A percentile compares a stretch with the other conserved stretches of the same genome.
Evolutionary conservation across 2,888 invertebrate species (phyloP).

Genomic region (Dynastes tityus): DNA sequence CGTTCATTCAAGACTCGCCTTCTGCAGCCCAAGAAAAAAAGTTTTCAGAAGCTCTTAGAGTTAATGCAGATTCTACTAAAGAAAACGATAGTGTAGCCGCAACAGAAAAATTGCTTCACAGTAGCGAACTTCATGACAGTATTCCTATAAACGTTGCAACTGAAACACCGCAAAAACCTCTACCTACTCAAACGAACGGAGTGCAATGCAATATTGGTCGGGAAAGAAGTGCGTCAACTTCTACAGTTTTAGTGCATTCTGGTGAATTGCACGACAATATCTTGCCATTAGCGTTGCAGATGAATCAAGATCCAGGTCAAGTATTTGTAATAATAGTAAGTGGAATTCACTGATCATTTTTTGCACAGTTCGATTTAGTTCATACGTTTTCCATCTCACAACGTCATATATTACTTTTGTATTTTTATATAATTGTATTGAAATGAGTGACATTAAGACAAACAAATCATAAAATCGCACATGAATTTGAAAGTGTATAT

Average conservation of each 20-base stretch:
- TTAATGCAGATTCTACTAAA: conserved; percentile 41
- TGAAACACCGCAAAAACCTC: conserved; percentile 39
- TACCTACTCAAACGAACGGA: conserved; percentile 44
- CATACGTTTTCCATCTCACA: conserved; percentile 29
- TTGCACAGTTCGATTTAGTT: conserved; percentile 44
- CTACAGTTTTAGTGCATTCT: conserved; percentile 68
- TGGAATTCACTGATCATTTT: conserved; percentile 62
- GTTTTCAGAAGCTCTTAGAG: conserved; percentile 51
- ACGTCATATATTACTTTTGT: background rate
- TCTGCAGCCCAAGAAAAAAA: conserved; percentile 50
- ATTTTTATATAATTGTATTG: background rate
- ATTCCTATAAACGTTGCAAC: conserved; percentile 58
- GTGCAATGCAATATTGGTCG: conserved; percentile 43
- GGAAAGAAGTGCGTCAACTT: conserved; percentile 17
- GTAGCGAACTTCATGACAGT: conserved; percentile 74
- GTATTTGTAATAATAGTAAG: conserved; percentile 72
- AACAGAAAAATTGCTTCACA: conserved; percentile 68
- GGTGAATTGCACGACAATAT: conserved; percentile 71
- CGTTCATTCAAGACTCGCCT: conserved; percentile 25
- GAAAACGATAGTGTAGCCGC: conserved; percentile 18
- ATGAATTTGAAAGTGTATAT: no score
- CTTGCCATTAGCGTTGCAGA: conserved; percentile 59
- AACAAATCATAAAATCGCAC: background rate
- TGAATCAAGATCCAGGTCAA: conserved; percentile 68
- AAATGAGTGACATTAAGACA: no score